phyloP scores from a whole-genome alignment of 2,888 invertebrate genomes.

The Lepidonotus clava region DNA sequence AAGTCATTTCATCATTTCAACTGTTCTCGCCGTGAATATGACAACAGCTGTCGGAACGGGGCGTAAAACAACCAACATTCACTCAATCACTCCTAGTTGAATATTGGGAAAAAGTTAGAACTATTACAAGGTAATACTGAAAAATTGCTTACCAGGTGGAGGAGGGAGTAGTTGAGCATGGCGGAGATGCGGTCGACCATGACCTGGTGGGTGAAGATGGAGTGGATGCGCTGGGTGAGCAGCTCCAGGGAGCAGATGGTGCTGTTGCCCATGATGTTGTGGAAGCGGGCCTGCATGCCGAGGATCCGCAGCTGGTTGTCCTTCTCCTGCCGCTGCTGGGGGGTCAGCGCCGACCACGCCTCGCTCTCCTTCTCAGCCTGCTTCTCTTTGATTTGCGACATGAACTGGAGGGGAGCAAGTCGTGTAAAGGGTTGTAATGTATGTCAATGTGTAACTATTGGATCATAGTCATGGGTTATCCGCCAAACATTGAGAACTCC shows the following conservation, averaged over 20 bases:
- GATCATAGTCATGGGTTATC: too few species aligned
- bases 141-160: conserved; percentile 86
- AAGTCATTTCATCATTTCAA: too few species aligned
- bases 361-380: conserved; percentile 86
- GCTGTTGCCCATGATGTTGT: conserved; percentile 94
- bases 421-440: too few species aligned
- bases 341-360: conserved; percentile 87
- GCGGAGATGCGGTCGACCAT: conserved; percentile 95
- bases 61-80: too few species aligned
- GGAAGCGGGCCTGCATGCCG: conserved; percentile 86
- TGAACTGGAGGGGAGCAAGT: conserved; percentile 78
- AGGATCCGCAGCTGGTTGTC: conserved; percentile 82
- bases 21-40: too few species aligned
- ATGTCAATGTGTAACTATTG: too few species aligned
- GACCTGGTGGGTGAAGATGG: conserved; percentile 93
- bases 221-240: conserved; percentile 74
- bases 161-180: conserved; percentile 96
- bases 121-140: too few species aligned
- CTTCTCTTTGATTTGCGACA: conserved; percentile 92
- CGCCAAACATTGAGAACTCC: too few species aligned
- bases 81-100: too few species aligned
- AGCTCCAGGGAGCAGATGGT: conserved; percentile 90
- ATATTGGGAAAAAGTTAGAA: too few species aligned
- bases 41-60: too few species aligned
- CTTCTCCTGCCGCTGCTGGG: conserved; percentile 86